Evolutionary conservation across 2,888 invertebrate species (phyloP), one percentile per base, ranked within the genome.

Genomic region (Trissolcus brochymenae): DNA sequence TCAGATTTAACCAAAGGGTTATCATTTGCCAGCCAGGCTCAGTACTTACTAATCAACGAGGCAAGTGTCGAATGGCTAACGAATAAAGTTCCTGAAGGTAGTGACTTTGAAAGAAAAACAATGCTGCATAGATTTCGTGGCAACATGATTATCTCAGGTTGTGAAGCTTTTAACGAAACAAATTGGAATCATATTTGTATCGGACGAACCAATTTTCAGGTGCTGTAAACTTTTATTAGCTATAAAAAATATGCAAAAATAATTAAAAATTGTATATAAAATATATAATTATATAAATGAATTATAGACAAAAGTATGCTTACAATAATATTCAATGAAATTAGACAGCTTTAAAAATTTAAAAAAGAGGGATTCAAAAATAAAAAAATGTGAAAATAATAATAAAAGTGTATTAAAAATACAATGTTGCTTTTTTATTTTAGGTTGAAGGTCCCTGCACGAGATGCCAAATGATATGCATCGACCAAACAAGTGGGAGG

Each of bases 401-500:
- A 9, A 14, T 53, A 64, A 25, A 46, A 50, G 21, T 50, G 16
- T 40, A 40, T 55, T 40, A 46, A 46, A 46, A 13, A 46, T 7
- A 46, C 16, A 16, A 41, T 41, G 2, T 13, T 43, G 43, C 19
- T 17, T 62, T 62, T 41, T 61, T 14, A 9, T 21, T 46, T n/a
- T 90, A 95, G 94, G 93, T 93, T 61, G 93, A 94, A 81, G 96
- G 95, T 0, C 92, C 92, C 50, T 98, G 98, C 85, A 94, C 93
- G 0, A 92, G 98, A 65, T 99, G 98, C 87, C 96, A 97, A 89
- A 98, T 98, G 96, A 95, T 99, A 72, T 98, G 98, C 87, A 94
- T 98, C 76, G 94, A 98, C 89, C 98, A 97, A 90, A 90, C 91
- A 53, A 95, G 94, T 1, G 97, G 96, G 0, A 90, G 93, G 80